phyloP scores from a whole-genome alignment of 2,113 vertebrate species.

The Motacilla tschutschensis region DNA sequence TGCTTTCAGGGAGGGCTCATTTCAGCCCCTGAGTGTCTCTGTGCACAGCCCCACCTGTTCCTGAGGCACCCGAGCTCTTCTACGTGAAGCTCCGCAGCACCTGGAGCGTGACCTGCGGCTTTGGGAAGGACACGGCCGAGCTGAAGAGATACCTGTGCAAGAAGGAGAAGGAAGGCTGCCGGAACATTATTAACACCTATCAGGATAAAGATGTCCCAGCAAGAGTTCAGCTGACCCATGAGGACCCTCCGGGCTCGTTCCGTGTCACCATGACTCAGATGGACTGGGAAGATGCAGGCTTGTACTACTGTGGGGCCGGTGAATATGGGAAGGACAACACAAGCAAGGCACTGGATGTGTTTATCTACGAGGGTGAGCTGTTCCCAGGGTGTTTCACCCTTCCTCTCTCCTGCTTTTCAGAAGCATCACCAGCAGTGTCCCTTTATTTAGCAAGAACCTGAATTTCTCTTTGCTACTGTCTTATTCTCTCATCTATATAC shows the following conservation, averaged over 20 bases:
- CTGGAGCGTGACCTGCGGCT: conserved; percentile 36
- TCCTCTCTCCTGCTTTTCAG: neutral
- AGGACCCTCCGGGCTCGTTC: neutral
- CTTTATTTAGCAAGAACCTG: neutral
- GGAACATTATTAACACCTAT: neutral
- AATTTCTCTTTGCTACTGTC: neutral
- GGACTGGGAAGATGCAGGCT: conserved; percentile 54
- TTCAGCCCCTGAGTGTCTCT: neutral
- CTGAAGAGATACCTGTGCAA: conserved; percentile 55
- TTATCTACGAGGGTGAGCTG: conserved; percentile 67
- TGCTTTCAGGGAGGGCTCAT: fast-evolving
- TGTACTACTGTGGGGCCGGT: conserved; percentile 58
- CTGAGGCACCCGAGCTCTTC: conserved; percentile 51
- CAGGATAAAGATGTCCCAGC: neutral
- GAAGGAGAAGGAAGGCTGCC: neutral
- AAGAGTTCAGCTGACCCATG: neutral
- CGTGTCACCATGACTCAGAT: conserved; percentile 52
- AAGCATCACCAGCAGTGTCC: neutral
- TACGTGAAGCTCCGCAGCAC: conserved; percentile 43
- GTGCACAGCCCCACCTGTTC: neutral
- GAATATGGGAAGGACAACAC: neutral
- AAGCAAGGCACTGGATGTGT: conserved; percentile 44
- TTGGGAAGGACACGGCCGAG: fast-evolving
- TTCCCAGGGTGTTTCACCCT: neutral
- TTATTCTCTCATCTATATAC: neutral